Percentiles rank a stretch among this genome's conserved stretches.
phyloP scores from a whole-genome alignment of 1,140 invertebrate genomes.

The Cyclina sinensis region DNA sequence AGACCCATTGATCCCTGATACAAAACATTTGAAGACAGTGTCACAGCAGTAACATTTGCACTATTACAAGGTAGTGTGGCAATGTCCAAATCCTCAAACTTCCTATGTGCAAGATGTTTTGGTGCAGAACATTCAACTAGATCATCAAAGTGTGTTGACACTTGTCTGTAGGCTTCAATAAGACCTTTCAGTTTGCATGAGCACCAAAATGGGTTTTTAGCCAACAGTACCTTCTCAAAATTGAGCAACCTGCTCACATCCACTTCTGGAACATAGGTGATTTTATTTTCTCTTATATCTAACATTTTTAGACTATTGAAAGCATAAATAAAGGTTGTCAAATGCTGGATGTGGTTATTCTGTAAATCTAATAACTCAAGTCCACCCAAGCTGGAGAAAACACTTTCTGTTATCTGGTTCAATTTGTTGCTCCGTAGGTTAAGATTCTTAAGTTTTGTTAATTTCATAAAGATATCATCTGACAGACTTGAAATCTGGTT shows the following conservation, averaged over 20 bases:
- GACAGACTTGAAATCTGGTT: conserved; percentile 73
- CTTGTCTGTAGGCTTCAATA: not conserved
- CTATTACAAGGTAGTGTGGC: conserved; percentile 69
- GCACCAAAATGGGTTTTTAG: conserved; percentile 81
- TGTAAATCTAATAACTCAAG: conserved; percentile 64
- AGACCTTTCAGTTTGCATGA: conserved; percentile 76
- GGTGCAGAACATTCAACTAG: conserved; percentile 72
- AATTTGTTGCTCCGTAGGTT: conserved; percentile 72
- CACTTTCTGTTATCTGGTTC: conserved; percentile 46
- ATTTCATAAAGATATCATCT: conserved; percentile 59
- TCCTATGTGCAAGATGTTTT: conserved; percentile 40
- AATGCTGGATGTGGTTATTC: conserved; percentile 64
- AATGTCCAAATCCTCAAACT: conserved; percentile 65
- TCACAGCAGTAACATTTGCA: conserved; percentile 64
- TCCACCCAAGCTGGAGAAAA: conserved; percentile 53
- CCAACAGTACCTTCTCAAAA: conserved; percentile 70
- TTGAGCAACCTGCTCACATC: conserved; percentile 43
- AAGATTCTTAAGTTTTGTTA: conserved; percentile 69
- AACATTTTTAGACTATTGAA: conserved; percentile 62
- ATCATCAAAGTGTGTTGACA: conserved; percentile 54
- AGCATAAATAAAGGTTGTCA: conserved; percentile 57
- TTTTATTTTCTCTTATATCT: conserved; percentile 68
- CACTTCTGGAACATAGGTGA: conserved; percentile 48
- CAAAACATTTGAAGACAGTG: conserved; percentile 43
- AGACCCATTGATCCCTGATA: conserved; percentile 65